Evolutionary conservation across 2,113 vertebrate genomes (phyloP).

Genomic region (Gambusia affinis): DNA sequence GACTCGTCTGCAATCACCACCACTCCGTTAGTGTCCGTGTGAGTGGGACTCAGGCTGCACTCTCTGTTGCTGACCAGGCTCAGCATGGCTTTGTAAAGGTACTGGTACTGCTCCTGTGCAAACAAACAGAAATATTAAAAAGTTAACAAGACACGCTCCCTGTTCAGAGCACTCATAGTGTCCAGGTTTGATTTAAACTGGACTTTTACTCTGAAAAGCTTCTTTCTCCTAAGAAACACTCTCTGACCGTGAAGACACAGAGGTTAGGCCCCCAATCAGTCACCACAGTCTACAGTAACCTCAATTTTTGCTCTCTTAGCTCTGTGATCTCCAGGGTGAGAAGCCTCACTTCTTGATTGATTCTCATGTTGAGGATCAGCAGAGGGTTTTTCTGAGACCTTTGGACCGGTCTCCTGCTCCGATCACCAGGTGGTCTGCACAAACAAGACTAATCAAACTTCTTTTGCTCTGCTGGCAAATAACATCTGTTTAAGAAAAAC

Average conservation of each 20-base stretch:
- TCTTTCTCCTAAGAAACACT: not conserved
- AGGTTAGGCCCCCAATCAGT: not conserved
- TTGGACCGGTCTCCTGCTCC: not conserved
- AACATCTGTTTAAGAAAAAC: not conserved
- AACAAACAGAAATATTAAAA: conserved; percentile 31
- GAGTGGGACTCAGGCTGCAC: conserved; percentile 86
- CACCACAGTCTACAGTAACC: not conserved
- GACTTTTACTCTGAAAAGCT: not conserved
- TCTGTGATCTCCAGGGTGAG: not conserved
- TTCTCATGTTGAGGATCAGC: not conserved
- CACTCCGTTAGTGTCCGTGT: conserved; percentile 91
- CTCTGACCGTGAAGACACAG: not conserved
- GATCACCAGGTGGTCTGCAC: not conserved
- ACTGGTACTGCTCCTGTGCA: conserved; percentile 95
- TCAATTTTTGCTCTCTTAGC: conserved; percentile 5
- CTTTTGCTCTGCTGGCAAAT: not conserved
- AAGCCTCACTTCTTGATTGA: not conserved
- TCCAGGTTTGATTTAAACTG: not conserved
- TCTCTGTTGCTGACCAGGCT: conserved; percentile 94
- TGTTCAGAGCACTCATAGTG: not conserved
- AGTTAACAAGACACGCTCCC: not conserved
- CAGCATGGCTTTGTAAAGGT: conserved; percentile 99
- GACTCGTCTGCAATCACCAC: conserved; percentile 89
- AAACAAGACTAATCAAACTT: not conserved
- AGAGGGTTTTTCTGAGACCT: not conserved